A percentile compares a stretch with the other conserved stretches of the same genome.
phyloP scores from a whole-genome alignment of 1,140 invertebrate genomes.

The Macrosteles quadrilineatus region DNA sequence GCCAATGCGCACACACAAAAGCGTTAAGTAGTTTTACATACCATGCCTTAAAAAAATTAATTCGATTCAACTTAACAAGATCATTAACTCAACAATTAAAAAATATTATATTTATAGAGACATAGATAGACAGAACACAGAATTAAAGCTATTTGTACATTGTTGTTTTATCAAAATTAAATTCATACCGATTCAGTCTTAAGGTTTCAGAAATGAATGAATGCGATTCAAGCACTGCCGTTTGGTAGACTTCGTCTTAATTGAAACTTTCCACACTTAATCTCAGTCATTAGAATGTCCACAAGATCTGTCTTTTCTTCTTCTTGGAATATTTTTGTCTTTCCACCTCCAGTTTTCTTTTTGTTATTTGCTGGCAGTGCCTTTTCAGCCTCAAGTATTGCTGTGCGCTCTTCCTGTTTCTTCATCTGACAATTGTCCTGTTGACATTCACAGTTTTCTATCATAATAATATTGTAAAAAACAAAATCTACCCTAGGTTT shows the following conservation, averaged over 20 bases:
- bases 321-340: slow-evolving; percentile 21
- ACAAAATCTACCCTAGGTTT: background rate
- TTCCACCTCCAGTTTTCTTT: slow-evolving; percentile 31
- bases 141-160: too few species aligned
- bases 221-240: background rate
- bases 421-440: slow-evolving; percentile 42
- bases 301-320: slow-evolving; percentile 43
- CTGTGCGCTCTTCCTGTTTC: slow-evolving; percentile 40
- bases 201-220: too few species aligned
- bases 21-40: too few species aligned
- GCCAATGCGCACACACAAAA: too few species aligned
- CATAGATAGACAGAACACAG: too few species aligned
- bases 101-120: too few species aligned
- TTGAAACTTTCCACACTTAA: slow-evolving; percentile 45
- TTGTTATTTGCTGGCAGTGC: slow-evolving; percentile 38
- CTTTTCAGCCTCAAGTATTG: slow-evolving; percentile 36
- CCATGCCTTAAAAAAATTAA: too few species aligned
- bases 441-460: background rate
- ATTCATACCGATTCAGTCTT: too few species aligned
- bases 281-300: slow-evolving; percentile 45
- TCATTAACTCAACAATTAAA: too few species aligned
- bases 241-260: slow-evolving; percentile 38
- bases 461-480: background rate
- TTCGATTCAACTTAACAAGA: too few species aligned
- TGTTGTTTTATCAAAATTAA: too few species aligned